Base-by-base conservation (phyloP, 2,113 vertebrate genomes). In the Rhynchopsitta pachyrhyncha region DNA sequence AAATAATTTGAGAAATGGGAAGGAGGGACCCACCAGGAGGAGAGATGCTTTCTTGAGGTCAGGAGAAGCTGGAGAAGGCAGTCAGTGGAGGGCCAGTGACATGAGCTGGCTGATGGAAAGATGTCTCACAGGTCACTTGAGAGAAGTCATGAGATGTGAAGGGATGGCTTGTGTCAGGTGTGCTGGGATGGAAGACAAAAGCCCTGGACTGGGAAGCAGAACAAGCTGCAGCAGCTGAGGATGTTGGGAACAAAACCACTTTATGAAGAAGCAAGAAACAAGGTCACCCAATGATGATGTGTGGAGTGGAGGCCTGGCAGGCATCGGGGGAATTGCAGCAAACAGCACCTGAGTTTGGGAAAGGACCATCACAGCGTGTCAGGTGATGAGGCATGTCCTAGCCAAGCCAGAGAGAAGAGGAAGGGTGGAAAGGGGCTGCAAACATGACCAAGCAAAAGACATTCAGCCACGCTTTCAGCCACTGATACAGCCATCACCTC, bases 271-370 rank as follows among this genome's bases (percentile, higher is more conserved):
- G 37, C 31, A 44, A 49, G 41, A 83, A 49, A 53, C 25, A 74
- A 66, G 15, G 44, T 92, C 77, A 86, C 31, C 18, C 14, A 41
- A 87, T 81, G 50, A 31, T 2, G 13, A 6, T 15, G 8, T 57
- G 55, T 75, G 60, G 60, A 5, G 1, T 17, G 53, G 52, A 57
- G 42, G 41, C 20, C 42, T 78, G 52, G 25, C 44, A 83, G 31
- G 17, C 15, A 31, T 22, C 7, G 16, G 22, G 11, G 17, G n/a
- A 67, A 27, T 46, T 39, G 35, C 44, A 42, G 24, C 13, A 8
- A 50, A 49, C 70, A 33, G 27, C 35, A 57, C 16, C 1, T 0
- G 0, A 7, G 24, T 77, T 66, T 7, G 1, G 76, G 44, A 77
- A 92, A 86, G 17, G 37, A 75, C 11, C 2, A 0, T 20, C 13